A percentile compares a stretch with the other conserved stretches of the same genome.
Conservation (phyloP, 1,140 invertebrate species). For the Bombus difficillimus region DNA sequence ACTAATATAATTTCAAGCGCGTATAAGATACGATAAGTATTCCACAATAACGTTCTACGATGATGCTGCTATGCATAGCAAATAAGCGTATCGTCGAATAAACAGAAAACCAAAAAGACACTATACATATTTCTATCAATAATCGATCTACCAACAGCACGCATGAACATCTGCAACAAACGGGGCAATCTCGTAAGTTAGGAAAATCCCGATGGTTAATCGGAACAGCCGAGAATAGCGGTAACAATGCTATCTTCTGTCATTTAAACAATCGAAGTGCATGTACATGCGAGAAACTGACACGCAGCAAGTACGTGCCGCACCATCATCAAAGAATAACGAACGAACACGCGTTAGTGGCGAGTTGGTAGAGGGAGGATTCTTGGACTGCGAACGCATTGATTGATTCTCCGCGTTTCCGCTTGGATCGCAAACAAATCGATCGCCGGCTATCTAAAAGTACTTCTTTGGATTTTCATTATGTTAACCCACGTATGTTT, state of each 20-base stretch:
- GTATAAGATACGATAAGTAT: neutral
- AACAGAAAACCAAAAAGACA: neutral
- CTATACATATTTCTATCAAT: neutral
- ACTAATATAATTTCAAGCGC: neutral
- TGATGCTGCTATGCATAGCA: too few species aligned
- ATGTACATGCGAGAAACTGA: neutral
- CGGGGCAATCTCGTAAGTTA: constrained; percentile 22
- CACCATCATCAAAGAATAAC: constrained; percentile 29
- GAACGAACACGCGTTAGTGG: constrained; percentile 1
- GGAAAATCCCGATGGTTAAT: constrained; percentile 58
- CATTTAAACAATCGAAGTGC: constrained; percentile 55
- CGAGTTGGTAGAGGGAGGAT: constrained; percentile 5
- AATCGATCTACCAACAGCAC: neutral
- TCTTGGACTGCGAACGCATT: neutral
- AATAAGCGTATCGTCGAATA: neutral
- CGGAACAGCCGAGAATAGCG: constrained; percentile 20
- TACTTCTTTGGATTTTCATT: neutral
- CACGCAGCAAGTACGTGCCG: constrained; percentile 53
- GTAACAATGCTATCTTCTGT: constrained; percentile 60
- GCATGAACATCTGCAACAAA: constrained; percentile 8
- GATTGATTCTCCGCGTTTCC: constrained; percentile 16
- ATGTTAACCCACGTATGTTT: neutral
- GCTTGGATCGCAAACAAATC: constrained; percentile 15
- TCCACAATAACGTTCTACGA: neutral
- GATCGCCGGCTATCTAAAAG: neutral